phyloP scores from a whole-genome alignment of 1,140 invertebrate genomes.

The Nylanderia fulva region DNA sequence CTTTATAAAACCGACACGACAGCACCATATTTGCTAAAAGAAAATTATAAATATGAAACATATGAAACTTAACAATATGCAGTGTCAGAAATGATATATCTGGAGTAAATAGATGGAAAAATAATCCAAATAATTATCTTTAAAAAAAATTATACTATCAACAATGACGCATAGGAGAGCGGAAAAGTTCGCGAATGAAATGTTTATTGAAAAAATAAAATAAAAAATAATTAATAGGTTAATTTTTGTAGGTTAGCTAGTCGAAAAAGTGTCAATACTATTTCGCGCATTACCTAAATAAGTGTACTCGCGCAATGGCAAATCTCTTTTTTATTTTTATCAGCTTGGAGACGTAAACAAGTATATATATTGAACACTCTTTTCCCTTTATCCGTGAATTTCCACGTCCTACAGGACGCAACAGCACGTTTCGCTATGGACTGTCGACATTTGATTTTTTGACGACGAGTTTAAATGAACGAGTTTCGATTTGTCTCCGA shows the following conservation, averaged over 20 bases:
- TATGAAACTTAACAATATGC: not conserved
- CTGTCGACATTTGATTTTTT: too few species aligned
- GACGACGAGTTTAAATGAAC: too few species aligned
- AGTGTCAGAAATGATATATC: not conserved
- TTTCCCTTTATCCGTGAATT: too few species aligned
- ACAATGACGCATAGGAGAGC: not conserved
- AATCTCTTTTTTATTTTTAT: constrained; percentile 50
- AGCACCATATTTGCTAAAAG: constrained; percentile 92
- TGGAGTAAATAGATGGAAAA: not conserved
- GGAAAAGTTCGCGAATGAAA: not conserved
- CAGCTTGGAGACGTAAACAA: constrained; percentile 1
- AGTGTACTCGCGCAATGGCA: constrained; percentile 39
- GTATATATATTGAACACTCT: too few species aligned
- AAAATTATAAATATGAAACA: too few species aligned
- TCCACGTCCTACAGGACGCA: too few species aligned
- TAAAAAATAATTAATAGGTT: constrained; percentile 53
- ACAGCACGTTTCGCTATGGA: too few species aligned
- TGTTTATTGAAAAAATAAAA: constrained; percentile 8
- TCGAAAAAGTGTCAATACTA: constrained; percentile 42
- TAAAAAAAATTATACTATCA: not conserved
- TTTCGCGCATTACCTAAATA: constrained; percentile 53
- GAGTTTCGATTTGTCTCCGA: too few species aligned
- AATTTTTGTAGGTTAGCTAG: constrained; percentile 66
- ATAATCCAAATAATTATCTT: not conserved
- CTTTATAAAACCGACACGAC: constrained; percentile 98